Evolutionary conservation across 2,113 vertebrate species (phyloP).

Genomic region (Furnarius figulus): DNA sequence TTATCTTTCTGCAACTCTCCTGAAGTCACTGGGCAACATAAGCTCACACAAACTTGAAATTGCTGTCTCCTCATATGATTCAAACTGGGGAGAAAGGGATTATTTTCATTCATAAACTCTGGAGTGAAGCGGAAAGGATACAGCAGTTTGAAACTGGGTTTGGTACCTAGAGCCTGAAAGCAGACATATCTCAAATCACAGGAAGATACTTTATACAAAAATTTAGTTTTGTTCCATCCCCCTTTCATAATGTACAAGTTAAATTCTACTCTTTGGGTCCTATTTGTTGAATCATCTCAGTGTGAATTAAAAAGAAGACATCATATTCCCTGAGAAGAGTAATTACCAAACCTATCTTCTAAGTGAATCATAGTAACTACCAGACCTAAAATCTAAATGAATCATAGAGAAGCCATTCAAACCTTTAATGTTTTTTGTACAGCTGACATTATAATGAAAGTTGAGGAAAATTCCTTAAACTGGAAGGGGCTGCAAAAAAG

Average conservation of each 20-base stretch:
- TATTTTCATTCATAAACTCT: background rate
- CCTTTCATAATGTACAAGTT: background rate
- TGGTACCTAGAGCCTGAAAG: background rate
- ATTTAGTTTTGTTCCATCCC: background rate
- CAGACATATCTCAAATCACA: background rate
- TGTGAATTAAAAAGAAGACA: conserved; percentile 2
- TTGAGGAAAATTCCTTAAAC: background rate
- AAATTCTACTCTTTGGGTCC: background rate
- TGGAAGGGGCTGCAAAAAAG: background rate
- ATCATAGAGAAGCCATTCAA: background rate
- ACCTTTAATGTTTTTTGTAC: background rate
- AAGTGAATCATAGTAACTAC: background rate
- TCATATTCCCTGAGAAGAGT: background rate
- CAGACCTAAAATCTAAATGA: background rate
- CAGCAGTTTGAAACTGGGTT: background rate
- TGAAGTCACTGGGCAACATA: background rate
- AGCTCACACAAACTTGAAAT: background rate
- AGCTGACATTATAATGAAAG: background rate
- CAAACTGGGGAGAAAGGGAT: background rate
- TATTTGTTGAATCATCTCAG: background rate
- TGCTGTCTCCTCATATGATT: background rate
- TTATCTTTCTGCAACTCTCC: background rate
- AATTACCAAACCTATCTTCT: background rate
- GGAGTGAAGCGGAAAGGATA: background rate
- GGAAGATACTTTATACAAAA: background rate